These are phyloP conservation scores for Bovichtus diacanthus DNA, from an alignment of 2,797 vertebrate genomes.

Conservation along the genomic window DNA sequence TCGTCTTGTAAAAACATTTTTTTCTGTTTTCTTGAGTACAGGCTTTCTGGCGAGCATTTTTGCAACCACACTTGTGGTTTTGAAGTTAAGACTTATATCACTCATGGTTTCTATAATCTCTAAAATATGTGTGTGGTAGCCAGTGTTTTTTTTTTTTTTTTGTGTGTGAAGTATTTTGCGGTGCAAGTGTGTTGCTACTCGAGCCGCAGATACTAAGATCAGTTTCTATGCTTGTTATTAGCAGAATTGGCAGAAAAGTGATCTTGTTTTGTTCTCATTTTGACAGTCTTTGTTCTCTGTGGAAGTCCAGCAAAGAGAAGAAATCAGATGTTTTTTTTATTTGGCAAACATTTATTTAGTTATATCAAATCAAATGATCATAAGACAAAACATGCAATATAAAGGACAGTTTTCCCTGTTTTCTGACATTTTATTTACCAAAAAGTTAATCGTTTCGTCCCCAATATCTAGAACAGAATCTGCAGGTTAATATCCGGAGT, in stretches of 20 bases:
- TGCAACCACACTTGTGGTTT: constrained; percentile 53
- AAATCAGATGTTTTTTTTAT: background rate
- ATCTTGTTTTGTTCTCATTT: background rate
- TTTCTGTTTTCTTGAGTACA: background rate
- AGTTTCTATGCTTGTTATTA: background rate
- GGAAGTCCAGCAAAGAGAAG: background rate
- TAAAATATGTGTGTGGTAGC: constrained; percentile 1
- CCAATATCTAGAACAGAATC: background rate
- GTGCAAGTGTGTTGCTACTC: background rate
- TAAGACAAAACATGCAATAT: background rate
- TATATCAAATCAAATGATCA: background rate
- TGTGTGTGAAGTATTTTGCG: background rate
- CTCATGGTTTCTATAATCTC: constrained; percentile 59
- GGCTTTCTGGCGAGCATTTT: constrained; percentile 30
- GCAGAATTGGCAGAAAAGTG: background rate
- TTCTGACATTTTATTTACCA: background rate
- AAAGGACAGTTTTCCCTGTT: background rate
- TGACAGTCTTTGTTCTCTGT: background rate
- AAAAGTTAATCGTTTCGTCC: background rate
- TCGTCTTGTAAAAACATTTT: background rate
- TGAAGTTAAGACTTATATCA: constrained; percentile 51
- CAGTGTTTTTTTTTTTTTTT: background rate
- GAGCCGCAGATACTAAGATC: background rate
- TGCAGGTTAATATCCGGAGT: background rate
- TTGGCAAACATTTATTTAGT: background rate